phyloP scores from a whole-genome alignment of 2,888 invertebrate species.

The Drosophila paranaensis region DNA sequence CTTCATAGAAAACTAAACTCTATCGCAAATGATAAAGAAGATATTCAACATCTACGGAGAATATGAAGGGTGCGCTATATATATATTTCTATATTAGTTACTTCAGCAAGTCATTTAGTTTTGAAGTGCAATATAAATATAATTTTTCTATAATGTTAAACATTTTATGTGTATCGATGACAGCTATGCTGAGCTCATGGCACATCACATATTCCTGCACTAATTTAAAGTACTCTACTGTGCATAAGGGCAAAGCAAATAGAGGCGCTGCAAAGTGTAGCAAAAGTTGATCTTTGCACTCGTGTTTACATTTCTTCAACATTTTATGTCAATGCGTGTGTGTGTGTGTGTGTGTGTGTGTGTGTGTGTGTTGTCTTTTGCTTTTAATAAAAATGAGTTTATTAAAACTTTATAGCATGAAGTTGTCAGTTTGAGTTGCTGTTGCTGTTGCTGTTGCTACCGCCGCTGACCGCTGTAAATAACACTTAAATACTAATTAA shows the following conservation, averaged over 20 bases:
- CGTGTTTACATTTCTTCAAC: conserved; percentile 17
- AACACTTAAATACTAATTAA: conserved; percentile 68
- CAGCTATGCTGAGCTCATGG: too few relatives aligned
- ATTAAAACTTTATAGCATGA: conserved; percentile 58
- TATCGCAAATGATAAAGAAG: too few relatives aligned
- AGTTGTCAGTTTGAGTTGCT: neutral
- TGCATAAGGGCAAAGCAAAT: conserved; percentile 5
- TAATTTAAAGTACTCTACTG: neutral
- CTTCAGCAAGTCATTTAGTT: too few relatives aligned
- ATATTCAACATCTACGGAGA: too few relatives aligned
- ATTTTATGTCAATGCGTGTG: neutral
- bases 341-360: too few relatives aligned
- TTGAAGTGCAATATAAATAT: too few relatives aligned
- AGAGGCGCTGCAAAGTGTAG: conserved; percentile 14
- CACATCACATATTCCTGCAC: neutral
- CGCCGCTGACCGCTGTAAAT: conserved; percentile 17
- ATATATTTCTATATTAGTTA: too few relatives aligned
- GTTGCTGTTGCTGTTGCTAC: conserved; percentile 7
- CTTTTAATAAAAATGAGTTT: conserved; percentile 52
- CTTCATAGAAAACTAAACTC: too few relatives aligned
- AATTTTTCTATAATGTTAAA: too few relatives aligned
- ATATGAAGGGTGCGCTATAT: too few relatives aligned
- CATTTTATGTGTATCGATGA: too few relatives aligned
- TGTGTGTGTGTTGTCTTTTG: neutral
- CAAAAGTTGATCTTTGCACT: conserved; percentile 30